These are phyloP conservation scores for Rhopilema esculentum DNA, from an alignment of 30 jellyfish, hydroid and myxozoan species.

Conservation along the genomic window DNA sequence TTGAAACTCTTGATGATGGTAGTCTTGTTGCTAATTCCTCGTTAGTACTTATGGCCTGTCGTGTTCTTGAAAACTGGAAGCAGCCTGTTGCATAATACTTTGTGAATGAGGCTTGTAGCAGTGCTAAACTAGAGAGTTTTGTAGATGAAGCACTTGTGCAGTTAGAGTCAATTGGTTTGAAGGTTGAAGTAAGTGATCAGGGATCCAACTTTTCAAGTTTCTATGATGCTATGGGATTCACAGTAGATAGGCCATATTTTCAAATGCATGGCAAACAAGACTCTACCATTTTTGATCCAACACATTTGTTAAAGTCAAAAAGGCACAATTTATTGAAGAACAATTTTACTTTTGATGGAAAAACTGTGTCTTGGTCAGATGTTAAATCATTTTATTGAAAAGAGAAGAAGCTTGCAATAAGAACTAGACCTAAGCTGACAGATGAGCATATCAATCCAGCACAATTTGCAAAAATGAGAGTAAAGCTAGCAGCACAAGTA, in stretches of 20 bases:
- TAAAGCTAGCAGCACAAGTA: constrained; percentile 40
- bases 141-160: constrained; percentile 22
- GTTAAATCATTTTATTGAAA: constrained; percentile 13
- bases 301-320: constrained; percentile 13
- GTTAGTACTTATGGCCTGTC: constrained; percentile 9
- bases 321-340: constrained; percentile 25
- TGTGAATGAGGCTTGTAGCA: constrained; percentile 16
- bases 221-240: background rate
- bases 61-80: constrained; percentile 21
- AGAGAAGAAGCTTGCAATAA: constrained; percentile 19
- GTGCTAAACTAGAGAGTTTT: background rate
- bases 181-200: constrained; percentile 34
- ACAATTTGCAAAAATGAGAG: constrained; percentile 15
- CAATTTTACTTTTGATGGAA: constrained; percentile 1
- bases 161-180: constrained; percentile 13
- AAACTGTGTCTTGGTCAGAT: constrained; percentile 13
- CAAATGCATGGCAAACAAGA: background rate
- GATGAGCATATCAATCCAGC: constrained; percentile 12
- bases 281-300: constrained; percentile 26
- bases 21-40: constrained; percentile 41
- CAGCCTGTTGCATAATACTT: constrained; percentile 40
- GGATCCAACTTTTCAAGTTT: constrained; percentile 26
- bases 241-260: constrained; percentile 13
- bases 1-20: constrained; percentile 31
- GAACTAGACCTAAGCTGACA: constrained; percentile 30